phyloP scores from a whole-genome alignment of 2,888 invertebrate species.

The Aspidapion aeneum region DNA sequence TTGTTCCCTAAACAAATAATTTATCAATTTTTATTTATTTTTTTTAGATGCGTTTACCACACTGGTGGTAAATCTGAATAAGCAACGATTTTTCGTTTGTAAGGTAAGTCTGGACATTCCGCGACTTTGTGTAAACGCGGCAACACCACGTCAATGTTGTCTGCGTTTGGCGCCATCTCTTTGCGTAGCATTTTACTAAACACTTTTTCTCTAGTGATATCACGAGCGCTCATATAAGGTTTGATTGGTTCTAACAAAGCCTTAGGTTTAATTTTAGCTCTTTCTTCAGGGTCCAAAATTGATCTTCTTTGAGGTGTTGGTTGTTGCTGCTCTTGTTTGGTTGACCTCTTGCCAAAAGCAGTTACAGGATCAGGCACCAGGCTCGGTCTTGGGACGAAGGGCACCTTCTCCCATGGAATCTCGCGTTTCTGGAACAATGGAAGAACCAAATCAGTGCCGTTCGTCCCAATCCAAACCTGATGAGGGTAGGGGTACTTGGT shows the following conservation, averaged over 20 bases:
- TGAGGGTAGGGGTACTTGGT: slow-evolving; percentile 8
- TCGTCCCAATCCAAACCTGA: slow-evolving; percentile 39
- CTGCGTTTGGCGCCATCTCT: slow-evolving; percentile 51
- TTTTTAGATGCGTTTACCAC: too few species aligned
- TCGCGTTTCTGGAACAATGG: slow-evolving; percentile 48
- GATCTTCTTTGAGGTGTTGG: slow-evolving; percentile 40
- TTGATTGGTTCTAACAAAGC: slow-evolving; percentile 58
- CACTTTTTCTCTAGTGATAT: slow-evolving; percentile 62
- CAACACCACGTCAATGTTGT: slow-evolving; percentile 61
- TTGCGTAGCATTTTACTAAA: slow-evolving; percentile 57
- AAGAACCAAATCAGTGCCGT: slow-evolving; percentile 29
- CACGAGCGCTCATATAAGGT: slow-evolving; percentile 66
- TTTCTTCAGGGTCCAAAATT: slow-evolving; percentile 55
- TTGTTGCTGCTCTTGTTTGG: slow-evolving; percentile 30
- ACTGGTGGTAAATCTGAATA: slow-evolving; percentile 44
- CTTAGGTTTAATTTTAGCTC: slow-evolving; percentile 61
- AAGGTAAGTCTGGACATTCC: slow-evolving; percentile 47
- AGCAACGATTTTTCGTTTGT: slow-evolving; percentile 51
- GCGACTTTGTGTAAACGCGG: slow-evolving; percentile 58
- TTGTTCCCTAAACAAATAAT: too few species aligned
- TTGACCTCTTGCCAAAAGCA: slow-evolving; percentile 69
- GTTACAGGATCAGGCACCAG: slow-evolving; percentile 82
- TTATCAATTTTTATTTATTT: too few species aligned
- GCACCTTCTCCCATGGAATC: slow-evolving; percentile 87
- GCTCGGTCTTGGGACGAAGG: slow-evolving; percentile 81